phyloP scores from a whole-genome alignment of 1,140 invertebrate species.

The Ericerus pela region DNA sequence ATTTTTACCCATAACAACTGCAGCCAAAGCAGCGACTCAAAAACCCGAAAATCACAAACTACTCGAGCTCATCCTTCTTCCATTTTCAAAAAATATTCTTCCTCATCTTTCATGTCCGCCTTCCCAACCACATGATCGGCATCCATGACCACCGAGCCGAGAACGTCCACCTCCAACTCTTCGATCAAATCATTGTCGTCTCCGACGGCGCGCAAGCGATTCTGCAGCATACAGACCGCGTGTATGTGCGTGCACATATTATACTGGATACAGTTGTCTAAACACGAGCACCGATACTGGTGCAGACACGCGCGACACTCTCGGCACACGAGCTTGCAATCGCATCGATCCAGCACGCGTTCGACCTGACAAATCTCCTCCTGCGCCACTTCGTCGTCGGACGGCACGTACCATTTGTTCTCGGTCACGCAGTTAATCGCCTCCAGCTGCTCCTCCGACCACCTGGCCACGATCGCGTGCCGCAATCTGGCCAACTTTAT shows the following conservation, averaged over 20 bases:
- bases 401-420: not conserved
- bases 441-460: not conserved
- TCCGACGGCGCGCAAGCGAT: too few species aligned
- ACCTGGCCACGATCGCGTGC: not conserved
- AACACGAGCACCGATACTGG: not conserved
- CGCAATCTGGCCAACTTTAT: not conserved
- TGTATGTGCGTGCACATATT: constrained; percentile 13
- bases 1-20: too few species aligned
- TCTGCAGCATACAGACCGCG: not conserved
- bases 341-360: not conserved
- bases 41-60: too few species aligned
- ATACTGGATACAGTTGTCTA: not conserved
- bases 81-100: too few species aligned
- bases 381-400: not conserved
- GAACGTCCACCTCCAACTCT: too few species aligned
- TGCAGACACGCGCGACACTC: not conserved
- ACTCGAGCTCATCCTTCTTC: too few species aligned
- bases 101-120: too few species aligned
- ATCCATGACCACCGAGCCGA: too few species aligned
- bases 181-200: too few species aligned
- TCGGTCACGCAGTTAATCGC: not conserved
- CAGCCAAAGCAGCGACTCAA: too few species aligned
- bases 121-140: too few species aligned
- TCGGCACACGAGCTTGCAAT: not conserved
- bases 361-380: not conserved